Evolutionary conservation across 2,797 vertebrate species (phyloP).

Genomic region (Otolemur crassicaudatus): DNA sequence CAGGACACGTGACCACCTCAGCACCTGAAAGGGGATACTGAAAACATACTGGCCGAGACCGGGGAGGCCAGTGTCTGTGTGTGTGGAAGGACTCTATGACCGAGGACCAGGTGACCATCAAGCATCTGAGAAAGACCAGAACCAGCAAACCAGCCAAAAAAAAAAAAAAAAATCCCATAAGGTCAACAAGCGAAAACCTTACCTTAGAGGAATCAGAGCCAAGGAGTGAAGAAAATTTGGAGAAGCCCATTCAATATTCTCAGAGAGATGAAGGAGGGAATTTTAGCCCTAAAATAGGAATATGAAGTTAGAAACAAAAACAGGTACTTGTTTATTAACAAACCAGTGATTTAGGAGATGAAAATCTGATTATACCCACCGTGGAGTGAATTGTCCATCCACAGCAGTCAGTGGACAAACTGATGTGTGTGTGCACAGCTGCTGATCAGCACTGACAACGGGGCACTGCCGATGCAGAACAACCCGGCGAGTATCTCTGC

Average conservation of each 20-base stretch:
- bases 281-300: background rate
- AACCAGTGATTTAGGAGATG: background rate
- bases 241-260: background rate
- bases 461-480: background rate
- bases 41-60: background rate
- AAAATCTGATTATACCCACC: background rate
- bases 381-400: background rate
- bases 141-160: background rate
- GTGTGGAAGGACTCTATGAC: background rate
- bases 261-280: background rate
- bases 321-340: background rate
- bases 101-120: background rate
- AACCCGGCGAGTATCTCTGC: background rate
- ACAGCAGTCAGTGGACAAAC: background rate
- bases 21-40: background rate
- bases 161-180: background rate
- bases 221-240: background rate
- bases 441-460: background rate
- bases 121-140: background rate
- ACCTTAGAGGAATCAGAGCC: background rate
- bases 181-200: background rate
- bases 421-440: background rate
- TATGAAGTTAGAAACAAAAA: background rate
- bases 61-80: background rate
- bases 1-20: background rate